Evolutionary conservation across 2,113 vertebrate species (phyloP).

Genomic region (Siniperca chuatsi): DNA sequence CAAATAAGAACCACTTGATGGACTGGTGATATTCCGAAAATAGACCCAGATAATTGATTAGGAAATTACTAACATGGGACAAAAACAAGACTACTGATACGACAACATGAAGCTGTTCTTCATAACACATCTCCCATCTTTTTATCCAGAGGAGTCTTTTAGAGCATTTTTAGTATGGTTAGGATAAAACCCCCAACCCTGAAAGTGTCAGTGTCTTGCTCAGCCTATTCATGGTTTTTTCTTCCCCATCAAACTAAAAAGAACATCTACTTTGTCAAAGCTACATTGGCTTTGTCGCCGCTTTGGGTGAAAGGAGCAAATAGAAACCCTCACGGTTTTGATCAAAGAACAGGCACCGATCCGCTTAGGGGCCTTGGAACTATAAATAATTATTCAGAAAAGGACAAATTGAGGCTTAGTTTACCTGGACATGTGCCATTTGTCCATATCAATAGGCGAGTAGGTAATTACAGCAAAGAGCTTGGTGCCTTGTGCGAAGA

Average conservation of each 20-base stretch:
- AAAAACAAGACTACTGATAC: background rate
- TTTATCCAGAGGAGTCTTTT: background rate
- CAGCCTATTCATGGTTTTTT: background rate
- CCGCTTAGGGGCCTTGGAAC: background rate
- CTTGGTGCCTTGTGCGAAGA: background rate
- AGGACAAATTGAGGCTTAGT: background rate
- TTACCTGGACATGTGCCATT: constrained; percentile 3
- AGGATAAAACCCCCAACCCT: background rate
- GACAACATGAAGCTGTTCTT: background rate
- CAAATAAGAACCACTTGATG: constrained; percentile 7
- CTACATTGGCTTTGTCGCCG: background rate
- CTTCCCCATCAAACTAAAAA: background rate
- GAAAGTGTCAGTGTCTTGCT: background rate
- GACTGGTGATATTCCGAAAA: constrained; percentile 13
- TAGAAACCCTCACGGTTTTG: background rate
- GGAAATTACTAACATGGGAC: background rate
- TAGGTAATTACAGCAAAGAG: constrained; percentile 10
- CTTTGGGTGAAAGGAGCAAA: background rate
- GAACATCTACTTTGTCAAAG: background rate
- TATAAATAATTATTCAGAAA: constrained; percentile 7
- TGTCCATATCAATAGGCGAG: constrained; percentile 14
- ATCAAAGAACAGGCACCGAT: background rate
- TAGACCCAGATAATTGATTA: background rate
- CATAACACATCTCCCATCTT: background rate
- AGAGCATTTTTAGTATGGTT: background rate